Evolutionary conservation across 2,888 invertebrate genomes (phyloP), one percentile per base, ranked within the genome.

Genomic region (Andrena minutula): DNA sequence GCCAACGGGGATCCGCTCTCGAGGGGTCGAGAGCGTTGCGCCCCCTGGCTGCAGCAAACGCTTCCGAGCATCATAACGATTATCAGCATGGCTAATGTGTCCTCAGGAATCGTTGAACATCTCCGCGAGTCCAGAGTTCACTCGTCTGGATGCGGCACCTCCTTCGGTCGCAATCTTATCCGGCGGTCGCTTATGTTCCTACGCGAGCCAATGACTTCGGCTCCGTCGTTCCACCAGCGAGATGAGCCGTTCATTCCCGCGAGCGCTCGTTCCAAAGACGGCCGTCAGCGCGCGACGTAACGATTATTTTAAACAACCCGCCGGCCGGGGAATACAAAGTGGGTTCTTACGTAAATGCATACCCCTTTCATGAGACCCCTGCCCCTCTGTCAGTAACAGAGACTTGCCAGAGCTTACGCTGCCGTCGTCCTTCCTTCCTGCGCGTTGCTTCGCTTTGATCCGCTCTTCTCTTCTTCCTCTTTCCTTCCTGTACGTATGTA

Each of bases 271-370:
- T 81, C 53, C 75, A 60, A 82, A 86, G 74, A 79, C 86, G 73
- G 60, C 77, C 88, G 83, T 79, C 79, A 70, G 26, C 35, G 83
- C 73, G 71, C 85, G 82, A 65, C 75, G 82, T 91, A 92, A 91
- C 91, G 91, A 92, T 93, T 92, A 93, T 92, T 92, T 92, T 89
- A 90, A 92, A 92, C 89, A 91, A 90, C 89, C 87, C 83, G 84
- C 82, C 88, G 76, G 85, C 84, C 83, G 79, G 84, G 90, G 92
- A 92, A 93, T 93, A 92, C 92, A 91, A 92, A 92, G 91, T 92
- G 87, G 90, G 87, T 89, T 91, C 90, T 93, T 93, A 92, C 88
- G 91, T 90, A 92, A 93, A 93, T 92, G 90, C 88, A 64, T 72
- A 73, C 51, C 61, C 73, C 47, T 56, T 76, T 68, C 70, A 23